Conservation (phyloP, 2,113 vertebrate species). For the Petaurus breviceps region DNA sequence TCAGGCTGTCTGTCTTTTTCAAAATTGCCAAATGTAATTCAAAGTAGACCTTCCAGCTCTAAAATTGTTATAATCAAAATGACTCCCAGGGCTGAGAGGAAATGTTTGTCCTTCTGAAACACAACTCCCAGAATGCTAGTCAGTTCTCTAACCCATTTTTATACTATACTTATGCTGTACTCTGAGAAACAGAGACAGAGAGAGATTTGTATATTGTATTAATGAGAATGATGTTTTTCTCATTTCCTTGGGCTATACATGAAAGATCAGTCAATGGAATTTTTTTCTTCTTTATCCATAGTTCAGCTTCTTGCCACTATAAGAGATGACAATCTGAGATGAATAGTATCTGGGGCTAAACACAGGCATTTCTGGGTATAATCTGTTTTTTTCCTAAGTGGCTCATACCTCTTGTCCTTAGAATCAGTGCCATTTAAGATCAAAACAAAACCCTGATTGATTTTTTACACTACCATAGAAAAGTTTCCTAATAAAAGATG, state of each 20-base stretch:
- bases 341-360: slow-evolving; percentile 51
- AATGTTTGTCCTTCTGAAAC: background rate
- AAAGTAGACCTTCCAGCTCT: background rate
- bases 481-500: slow-evolving; percentile 71
- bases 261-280: slow-evolving; percentile 60
- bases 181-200: slow-evolving; percentile 65
- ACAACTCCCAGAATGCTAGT: background rate
- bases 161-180: slow-evolving; percentile 36
- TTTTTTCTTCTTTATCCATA: slow-evolving; percentile 50
- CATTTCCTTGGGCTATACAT: slow-evolving; percentile 51
- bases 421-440: slow-evolving; percentile 48
- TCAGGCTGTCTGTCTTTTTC: background rate
- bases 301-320: slow-evolving; percentile 60
- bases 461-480: slow-evolving; percentile 56
- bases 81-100: background rate
- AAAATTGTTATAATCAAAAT: background rate
- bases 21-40: background rate
- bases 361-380: slow-evolving; percentile 67
- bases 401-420: slow-evolving; percentile 64
- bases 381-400: slow-evolving; percentile 63
- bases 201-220: slow-evolving; percentile 50
- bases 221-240: slow-evolving; percentile 57
- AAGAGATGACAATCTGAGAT: slow-evolving; percentile 53
- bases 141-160: background rate
- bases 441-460: slow-evolving; percentile 58